Conservation (phyloP, 2,888 invertebrate species). For the Periphyllus acericola region DNA sequence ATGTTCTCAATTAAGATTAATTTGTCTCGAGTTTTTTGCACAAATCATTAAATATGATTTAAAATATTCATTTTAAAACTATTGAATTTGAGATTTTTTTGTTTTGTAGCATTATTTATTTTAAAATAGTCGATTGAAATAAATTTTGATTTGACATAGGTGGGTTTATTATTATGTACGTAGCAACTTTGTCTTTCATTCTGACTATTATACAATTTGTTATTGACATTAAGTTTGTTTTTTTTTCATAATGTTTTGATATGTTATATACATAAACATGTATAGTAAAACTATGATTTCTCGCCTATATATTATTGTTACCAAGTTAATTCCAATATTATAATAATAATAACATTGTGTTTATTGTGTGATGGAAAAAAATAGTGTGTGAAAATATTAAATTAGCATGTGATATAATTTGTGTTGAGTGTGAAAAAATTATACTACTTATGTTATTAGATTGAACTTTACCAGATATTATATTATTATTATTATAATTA, state of each 20-base stretch:
- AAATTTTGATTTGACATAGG: neutral
- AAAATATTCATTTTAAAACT: neutral
- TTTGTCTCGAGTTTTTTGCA: neutral
- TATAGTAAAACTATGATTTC: neutral
- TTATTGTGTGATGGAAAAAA: neutral
- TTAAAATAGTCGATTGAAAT: neutral
- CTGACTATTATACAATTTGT: neutral
- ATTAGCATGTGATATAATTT: slow-evolving; percentile 16
- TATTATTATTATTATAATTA: slow-evolving; percentile 29
- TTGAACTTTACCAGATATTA: slow-evolving; percentile 15
- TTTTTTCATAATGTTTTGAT: neutral
- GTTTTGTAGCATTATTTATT: neutral
- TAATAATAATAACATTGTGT: slow-evolving; percentile 1
- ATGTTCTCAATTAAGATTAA: neutral
- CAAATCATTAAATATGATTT: neutral
- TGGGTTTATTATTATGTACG: neutral
- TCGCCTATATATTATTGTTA: slow-evolving; percentile 29
- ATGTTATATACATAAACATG: neutral
- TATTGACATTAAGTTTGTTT: neutral
- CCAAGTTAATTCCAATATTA: slow-evolving; percentile 31
- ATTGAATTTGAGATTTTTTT: neutral
- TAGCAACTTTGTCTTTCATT: neutral
- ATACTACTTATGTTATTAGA: slow-evolving; percentile 18
- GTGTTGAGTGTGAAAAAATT: slow-evolving; percentile 2
- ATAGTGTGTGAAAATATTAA: slow-evolving; percentile 20